These are phyloP conservation scores for Cydia fagiglandana DNA, from an alignment of 1,140 invertebrate species.

Conservation along the genomic window DNA sequence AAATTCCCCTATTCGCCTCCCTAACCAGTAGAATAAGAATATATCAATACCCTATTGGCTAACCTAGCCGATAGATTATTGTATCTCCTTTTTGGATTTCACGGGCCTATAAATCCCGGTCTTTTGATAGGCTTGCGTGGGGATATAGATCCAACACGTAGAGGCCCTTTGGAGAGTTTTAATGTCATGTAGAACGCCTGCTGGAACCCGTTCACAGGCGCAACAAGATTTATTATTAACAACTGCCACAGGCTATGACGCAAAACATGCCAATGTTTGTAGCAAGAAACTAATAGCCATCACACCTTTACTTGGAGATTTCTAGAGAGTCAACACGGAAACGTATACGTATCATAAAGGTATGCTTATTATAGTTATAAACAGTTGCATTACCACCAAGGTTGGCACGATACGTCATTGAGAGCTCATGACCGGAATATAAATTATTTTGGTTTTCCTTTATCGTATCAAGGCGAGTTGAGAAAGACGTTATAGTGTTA, in stretches of 20 bases:
- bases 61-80: not conserved
- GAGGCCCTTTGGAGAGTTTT: no score
- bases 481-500: not conserved
- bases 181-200: no score
- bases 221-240: not conserved
- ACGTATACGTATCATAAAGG: not conserved
- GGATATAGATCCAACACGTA: no score
- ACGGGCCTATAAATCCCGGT: no score
- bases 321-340: conserved; percentile 9
- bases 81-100: no score
- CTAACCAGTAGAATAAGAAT: no score
- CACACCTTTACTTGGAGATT: not conserved
- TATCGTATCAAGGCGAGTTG: conserved; percentile 8
- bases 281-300: not conserved
- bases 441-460: conserved; percentile 19
- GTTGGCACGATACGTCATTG: conserved; percentile 14
- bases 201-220: no score
- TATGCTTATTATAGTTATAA: not conserved
- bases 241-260: not conserved
- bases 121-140: no score
- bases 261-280: not conserved
- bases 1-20: no score
- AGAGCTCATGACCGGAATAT: conserved; percentile 17
- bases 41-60: no score
- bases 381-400: conserved; percentile 17